A percentile compares a stretch with the other conserved stretches of the same genome.
Conservation (phyloP, 2,888 invertebrate species). For the Rhingia campestris region DNA sequence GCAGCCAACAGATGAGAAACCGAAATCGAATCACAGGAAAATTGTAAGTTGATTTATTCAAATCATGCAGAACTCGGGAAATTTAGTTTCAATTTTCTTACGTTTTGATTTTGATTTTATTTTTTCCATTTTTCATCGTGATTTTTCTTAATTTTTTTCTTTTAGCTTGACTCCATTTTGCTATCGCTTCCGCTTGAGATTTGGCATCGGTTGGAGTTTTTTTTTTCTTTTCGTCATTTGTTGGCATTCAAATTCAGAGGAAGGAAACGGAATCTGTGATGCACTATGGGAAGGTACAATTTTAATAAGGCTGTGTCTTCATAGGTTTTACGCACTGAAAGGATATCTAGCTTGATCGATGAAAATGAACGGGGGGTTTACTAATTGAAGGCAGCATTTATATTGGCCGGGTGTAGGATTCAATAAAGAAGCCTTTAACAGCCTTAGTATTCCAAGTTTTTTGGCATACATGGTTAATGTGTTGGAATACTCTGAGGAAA, state of each 20-base stretch:
- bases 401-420: too few species aligned
- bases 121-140: slow-evolving; percentile 2
- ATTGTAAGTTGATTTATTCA: slow-evolving; percentile 76
- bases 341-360: too few species aligned
- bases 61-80: slow-evolving; percentile 75
- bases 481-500: too few species aligned
- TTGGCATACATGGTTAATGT: too few species aligned
- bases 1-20: slow-evolving; percentile 62
- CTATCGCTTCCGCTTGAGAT: slow-evolving; percentile 47
- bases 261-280: neutral
- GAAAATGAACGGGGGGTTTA: too few species aligned
- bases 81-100: slow-evolving; percentile 72
- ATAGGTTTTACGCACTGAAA: too few species aligned
- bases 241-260: slow-evolving; percentile 19
- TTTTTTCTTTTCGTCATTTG: slow-evolving; percentile 26
- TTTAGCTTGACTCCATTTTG: slow-evolving; percentile 35
- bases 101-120: slow-evolving; percentile 35
- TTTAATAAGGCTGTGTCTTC: too few species aligned
- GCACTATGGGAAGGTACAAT: too few species aligned
- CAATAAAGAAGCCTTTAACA: too few species aligned
- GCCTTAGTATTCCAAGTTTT: too few species aligned
- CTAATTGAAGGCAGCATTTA: too few species aligned
- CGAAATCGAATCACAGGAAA: slow-evolving; percentile 75
- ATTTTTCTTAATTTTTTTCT: slow-evolving; percentile 33
- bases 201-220: slow-evolving; percentile 20